Evolutionary conservation across 1,140 invertebrate species (phyloP), one percentile per base, ranked within the genome.

Genomic region (Trachelipus rathkii): DNA sequence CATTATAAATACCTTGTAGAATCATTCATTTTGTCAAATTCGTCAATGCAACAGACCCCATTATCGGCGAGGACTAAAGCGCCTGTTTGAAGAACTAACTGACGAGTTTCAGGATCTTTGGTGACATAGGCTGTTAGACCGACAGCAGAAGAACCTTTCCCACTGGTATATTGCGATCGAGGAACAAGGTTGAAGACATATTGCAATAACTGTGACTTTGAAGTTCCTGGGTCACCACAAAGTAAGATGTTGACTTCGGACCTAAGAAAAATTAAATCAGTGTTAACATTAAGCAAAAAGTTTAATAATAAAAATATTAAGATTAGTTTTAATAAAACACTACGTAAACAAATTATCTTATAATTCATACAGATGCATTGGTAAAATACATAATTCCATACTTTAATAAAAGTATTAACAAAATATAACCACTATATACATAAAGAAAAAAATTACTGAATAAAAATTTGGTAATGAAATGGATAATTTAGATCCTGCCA

Each of bases 21-120:
- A 82, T 99, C 97, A 84, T 92, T 96, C 98, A 99, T 99, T 87
- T 99, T 99, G 86, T 99, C 97, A 85, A 99, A 99, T 85, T 99
- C 98, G 85, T 99, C 98, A 83, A 99, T 99, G 83, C 97, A 99
- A 85, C 98, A 99, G 74, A 99, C 94, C 50, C 98, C 98, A 85
- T 99, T 99, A 85, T 99, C 98, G 72, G 96, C 95, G 66, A 99
- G 85, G 0, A 99, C 97, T 71, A 99, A 86, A 0, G 98, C 96
- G 19, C 97, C 97, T 1, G 96, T 98, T 88, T 99, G 96, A 70
- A 99, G 85, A 23, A 97, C 94, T 21, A 98, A 86, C 85, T 99
- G 96, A 15, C 91, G 87, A 0, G 96, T 98, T 85, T 99, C 97
- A 0, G 96, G 94, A 87, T 99, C 98, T 86, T 96, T 97, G 45